Percentiles rank a stretch among this genome's conserved stretches.
phyloP scores from a whole-genome alignment of 2,888 invertebrate genomes.

The Protodeltote pygarga region DNA sequence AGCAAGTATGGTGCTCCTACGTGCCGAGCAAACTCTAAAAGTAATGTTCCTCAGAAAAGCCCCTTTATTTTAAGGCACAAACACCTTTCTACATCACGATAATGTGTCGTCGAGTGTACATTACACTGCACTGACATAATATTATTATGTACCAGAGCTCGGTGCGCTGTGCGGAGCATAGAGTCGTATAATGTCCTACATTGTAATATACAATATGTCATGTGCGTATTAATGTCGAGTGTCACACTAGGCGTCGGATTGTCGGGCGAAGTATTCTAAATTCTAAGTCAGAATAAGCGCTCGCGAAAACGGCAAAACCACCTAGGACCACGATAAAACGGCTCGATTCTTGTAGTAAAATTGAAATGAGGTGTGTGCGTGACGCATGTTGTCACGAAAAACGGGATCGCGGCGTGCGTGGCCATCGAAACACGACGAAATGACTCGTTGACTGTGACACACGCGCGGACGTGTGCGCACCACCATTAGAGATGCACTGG shows the following conservation, averaged over 20 bases:
- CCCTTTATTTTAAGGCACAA: slow-evolving; percentile 50
- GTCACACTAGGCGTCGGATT: slow-evolving; percentile 55
- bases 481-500: slow-evolving; percentile 53
- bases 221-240: slow-evolving; percentile 56
- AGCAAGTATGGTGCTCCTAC: slow-evolving; percentile 18
- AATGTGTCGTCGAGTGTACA: slow-evolving; percentile 58
- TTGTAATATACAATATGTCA: slow-evolving; percentile 55
- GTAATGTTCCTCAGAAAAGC: slow-evolving; percentile 46
- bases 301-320: slow-evolving; percentile 56
- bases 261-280: slow-evolving; percentile 47
- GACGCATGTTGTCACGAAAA: slow-evolving; percentile 69
- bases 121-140: slow-evolving; percentile 59
- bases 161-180: slow-evolving; percentile 44
- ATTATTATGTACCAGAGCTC: slow-evolving; percentile 52
- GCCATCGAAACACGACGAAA: slow-evolving; percentile 59
- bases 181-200: slow-evolving; percentile 58
- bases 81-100: slow-evolving; percentile 54
- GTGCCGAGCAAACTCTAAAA: slow-evolving; percentile 33
- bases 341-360: slow-evolving; percentile 62
- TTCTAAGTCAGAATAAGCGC: slow-evolving; percentile 44
- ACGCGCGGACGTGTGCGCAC: slow-evolving; percentile 40
- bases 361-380: slow-evolving; percentile 67
- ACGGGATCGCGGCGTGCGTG: slow-evolving; percentile 58
- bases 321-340: slow-evolving; percentile 53
- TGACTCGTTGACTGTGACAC: slow-evolving; percentile 49